Conservation (phyloP, 2,113 vertebrate genomes). For the Petrocephalus microphthalmus region DNA sequence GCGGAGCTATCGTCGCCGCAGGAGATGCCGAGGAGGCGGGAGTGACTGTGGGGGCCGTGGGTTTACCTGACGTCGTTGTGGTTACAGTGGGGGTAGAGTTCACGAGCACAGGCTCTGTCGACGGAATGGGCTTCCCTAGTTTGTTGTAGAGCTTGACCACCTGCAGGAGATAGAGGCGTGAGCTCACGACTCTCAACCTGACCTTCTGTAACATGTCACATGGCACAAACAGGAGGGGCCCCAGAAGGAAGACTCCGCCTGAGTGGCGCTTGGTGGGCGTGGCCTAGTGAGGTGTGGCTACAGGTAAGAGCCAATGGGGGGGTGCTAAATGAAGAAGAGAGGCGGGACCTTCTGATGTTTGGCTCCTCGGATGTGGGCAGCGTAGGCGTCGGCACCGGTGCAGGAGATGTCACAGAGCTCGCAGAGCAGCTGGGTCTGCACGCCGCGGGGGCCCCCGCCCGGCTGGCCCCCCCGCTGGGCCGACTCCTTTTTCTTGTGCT, state of each 20-base stretch:
- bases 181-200: background rate
- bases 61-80: slow-evolving; percentile 50
- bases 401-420: slow-evolving; percentile 71
- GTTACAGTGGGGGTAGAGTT: slow-evolving; percentile 53
- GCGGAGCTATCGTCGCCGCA: background rate
- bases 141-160: slow-evolving; percentile 75
- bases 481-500: slow-evolving; percentile 73
- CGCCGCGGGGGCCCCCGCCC: slow-evolving; percentile 44
- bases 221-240: background rate
- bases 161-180: slow-evolving; percentile 43
- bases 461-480: slow-evolving; percentile 58
- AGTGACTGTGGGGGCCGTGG: slow-evolving; percentile 6
- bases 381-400: slow-evolving; percentile 62
- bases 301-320: background rate
- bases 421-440: slow-evolving; percentile 62
- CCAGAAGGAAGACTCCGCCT: background rate
- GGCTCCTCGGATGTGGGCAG: slow-evolving; percentile 58
- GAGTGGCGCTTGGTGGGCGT: background rate
- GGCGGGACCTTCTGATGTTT: slow-evolving; percentile 67
- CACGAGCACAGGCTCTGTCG: slow-evolving; percentile 60
- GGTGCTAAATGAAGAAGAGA: background rate
- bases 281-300: background rate
- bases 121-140: slow-evolving; percentile 75
- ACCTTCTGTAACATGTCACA: background rate
- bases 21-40: slow-evolving; percentile 28